phyloP scores from a whole-genome alignment of 2,113 vertebrate genomes.

The Helogale parvula region DNA sequence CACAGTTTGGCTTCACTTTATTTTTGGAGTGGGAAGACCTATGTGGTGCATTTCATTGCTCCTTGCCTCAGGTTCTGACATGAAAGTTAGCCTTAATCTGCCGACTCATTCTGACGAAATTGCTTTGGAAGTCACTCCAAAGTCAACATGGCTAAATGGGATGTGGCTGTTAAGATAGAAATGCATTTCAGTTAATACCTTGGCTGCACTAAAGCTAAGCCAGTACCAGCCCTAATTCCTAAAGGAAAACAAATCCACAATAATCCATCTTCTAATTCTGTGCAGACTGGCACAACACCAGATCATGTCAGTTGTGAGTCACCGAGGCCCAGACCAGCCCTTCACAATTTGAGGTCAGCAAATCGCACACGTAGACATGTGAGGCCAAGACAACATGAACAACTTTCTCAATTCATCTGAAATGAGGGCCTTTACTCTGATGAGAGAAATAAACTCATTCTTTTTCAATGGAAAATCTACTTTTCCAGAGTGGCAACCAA shows the following conservation, averaged over 20 bases:
- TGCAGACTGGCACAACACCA: conserved; percentile 83
- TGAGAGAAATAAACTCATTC: not conserved
- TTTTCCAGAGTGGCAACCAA: not conserved
- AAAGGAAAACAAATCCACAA: conserved; percentile 91
- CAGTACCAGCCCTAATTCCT: conserved; percentile 91
- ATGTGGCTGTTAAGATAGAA: conserved; percentile 84
- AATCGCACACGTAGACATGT: conserved; percentile 75
- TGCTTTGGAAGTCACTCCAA: conserved; percentile 90
- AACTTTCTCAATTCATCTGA: conserved; percentile 65
- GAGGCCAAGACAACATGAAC: conserved; percentile 65
- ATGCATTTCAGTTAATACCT: conserved; percentile 90
- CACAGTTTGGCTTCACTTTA: not conserved
- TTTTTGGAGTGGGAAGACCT: conserved; percentile 60
- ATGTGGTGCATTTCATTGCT: conserved; percentile 77
- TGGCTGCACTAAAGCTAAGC: conserved; percentile 88
- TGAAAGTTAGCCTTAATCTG: conserved; percentile 89
- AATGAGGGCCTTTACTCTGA: conserved; percentile 57
- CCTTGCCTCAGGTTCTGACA: conserved; percentile 83
- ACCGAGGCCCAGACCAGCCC: conserved; percentile 69
- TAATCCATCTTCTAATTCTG: conserved; percentile 91
- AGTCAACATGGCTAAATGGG: conserved; percentile 88
- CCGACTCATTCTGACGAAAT: conserved; percentile 87
- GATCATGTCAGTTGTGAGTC: conserved; percentile 76
- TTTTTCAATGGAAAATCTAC: conserved; percentile 37
- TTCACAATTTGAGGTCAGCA: conserved; percentile 76